Evolutionary conservation across 2,888 invertebrate genomes (phyloP), one percentile per base, ranked within the genome.

Genomic region (Bursaphelenchus okinawaensis): DNA sequence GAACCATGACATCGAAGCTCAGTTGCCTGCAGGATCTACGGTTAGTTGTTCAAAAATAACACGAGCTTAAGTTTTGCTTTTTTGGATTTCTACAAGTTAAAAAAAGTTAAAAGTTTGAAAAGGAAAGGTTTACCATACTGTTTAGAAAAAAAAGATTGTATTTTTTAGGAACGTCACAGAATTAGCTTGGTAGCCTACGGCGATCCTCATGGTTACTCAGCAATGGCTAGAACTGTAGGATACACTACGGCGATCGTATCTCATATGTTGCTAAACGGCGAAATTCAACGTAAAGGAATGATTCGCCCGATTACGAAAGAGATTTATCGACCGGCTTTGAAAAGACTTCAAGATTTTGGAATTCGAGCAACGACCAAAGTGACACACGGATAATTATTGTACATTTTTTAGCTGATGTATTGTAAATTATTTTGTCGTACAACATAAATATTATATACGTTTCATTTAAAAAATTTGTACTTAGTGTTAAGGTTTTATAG

Each of bases 201-300:
- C 0, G 85, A 86, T 20, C 78, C 83, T 7, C 73, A 83, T 63
- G 90, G 90, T 0, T 91, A 92, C 84, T 93, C 95, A 0, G 98
- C 98, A 26, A 99, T 98, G 98, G 90, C 92, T 0, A 88, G 90
- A 79, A 91, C 91, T 8, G 93, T 93, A 8, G 93, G 93, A 23
- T 92, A 89, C 85, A 96, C 90, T 0, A 90, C 93, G 7, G 98
- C 92, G 22, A 96, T 98, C 76, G 93, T 95, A 0, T 89, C 93
- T 0, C 93, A 93, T 85, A 99, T 98, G 98, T 88, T 98, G 68
- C 86, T 98, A 16, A 93, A 94, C 84, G 95, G 91, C 78, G 98
- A 98, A 86, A 96, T 98, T 77, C 96, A 98, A 85, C 89, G 90
- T 72, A 89, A 91, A 67, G 98, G 98, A 4, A 90, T 93, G 70